Percentiles rank a stretch among this genome's conserved stretches.
phyloP scores from a whole-genome alignment of 2,797 vertebrate genomes.

The Neosilurus mollespiculum region DNA sequence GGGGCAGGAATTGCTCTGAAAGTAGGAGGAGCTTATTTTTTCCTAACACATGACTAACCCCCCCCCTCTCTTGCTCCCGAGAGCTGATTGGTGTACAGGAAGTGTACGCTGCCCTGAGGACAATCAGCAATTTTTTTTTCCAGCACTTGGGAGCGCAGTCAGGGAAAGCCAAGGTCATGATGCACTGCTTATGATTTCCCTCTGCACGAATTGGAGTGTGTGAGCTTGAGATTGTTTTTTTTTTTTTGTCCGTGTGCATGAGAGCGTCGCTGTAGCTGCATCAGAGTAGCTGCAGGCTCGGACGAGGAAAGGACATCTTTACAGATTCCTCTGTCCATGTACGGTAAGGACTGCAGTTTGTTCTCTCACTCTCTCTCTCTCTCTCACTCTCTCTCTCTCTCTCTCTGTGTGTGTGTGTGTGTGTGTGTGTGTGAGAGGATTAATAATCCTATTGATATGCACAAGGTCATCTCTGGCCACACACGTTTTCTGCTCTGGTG shows the following conservation, averaged over 20 bases:
- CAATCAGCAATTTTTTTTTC: constrained; percentile 55
- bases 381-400: too few relatives aligned
- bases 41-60: constrained; percentile 42
- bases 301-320: constrained; percentile 55
- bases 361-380: neutral
- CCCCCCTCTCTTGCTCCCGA: constrained; percentile 12
- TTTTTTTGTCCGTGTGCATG: constrained; percentile 58
- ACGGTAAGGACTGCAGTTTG: constrained; percentile 70
- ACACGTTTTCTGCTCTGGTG: neutral
- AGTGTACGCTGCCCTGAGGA: constrained; percentile 46
- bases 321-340: constrained; percentile 71
- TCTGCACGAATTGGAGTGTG: constrained; percentile 30
- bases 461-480: constrained; percentile 24
- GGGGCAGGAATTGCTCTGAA: constrained; percentile 21
- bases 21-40: constrained; percentile 59
- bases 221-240: constrained; percentile 38
- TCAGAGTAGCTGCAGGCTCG: constrained; percentile 58
- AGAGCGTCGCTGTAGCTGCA: constrained; percentile 60
- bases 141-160: constrained; percentile 58
- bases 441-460: neutral
- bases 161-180: constrained; percentile 78
- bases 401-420: neutral
- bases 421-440: neutral
- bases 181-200: constrained; percentile 60
- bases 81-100: constrained; percentile 49